These are phyloP conservation scores for Junonia oenone DNA, from an alignment of 2,888 invertebrate species.

Conservation along the genomic window DNA sequence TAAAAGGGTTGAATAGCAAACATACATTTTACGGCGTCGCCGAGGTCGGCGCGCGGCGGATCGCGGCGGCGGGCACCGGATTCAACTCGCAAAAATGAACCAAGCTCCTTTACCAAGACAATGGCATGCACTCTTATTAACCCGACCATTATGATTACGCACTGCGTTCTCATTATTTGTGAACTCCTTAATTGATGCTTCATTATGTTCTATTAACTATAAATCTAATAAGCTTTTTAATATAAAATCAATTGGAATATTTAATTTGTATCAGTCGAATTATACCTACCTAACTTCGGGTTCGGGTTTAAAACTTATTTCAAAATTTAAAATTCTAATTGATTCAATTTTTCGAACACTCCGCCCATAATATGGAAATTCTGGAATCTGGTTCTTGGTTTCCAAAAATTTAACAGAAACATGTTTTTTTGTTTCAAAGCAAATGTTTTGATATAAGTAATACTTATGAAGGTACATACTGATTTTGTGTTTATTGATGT, in stretches of 20 bases:
- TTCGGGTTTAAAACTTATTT: too few species aligned
- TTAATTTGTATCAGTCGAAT: too few species aligned
- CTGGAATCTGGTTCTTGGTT: too few species aligned
- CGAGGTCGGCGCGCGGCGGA: constrained; percentile 33
- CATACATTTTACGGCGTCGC: constrained; percentile 27
- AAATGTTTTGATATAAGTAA: too few species aligned
- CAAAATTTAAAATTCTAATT: too few species aligned
- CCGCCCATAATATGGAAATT: too few species aligned
- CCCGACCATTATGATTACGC: constrained; percentile 37
- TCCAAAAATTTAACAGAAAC: too few species aligned
- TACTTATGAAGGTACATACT: too few species aligned
- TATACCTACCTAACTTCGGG: too few species aligned
- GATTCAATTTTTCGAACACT: too few species aligned
- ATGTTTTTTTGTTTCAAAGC: too few species aligned
- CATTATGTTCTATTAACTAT: constrained; percentile 1
- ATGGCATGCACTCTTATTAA: constrained; percentile 53
- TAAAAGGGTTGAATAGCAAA: constrained; percentile 45
- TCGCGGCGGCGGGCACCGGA: constrained; percentile 36
- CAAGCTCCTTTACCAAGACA: constrained; percentile 31
- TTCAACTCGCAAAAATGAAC: constrained; percentile 24
- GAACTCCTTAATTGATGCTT: constrained; percentile 16
- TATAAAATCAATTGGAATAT: not conserved
- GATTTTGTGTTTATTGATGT: too few species aligned
- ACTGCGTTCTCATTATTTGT: constrained; percentile 23
- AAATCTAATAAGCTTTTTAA: not conserved